Percentiles rank a stretch among this genome's conserved stretches.
These are phyloP conservation scores for Nephrocerus scutellatus DNA, from an alignment of 2,888 invertebrate species.

Conservation along the genomic window DNA sequence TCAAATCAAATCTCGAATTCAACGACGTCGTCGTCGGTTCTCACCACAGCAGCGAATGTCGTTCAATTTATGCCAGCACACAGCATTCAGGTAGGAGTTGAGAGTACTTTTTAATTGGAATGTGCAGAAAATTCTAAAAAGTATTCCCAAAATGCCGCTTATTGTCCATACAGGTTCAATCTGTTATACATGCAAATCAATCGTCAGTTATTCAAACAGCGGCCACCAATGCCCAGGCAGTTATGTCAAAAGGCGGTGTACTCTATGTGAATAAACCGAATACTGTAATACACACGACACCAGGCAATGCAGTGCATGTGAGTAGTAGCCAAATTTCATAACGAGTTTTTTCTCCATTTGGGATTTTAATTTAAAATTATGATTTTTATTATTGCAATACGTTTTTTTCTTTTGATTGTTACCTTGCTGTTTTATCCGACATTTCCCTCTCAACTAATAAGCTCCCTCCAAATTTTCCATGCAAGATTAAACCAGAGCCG, in stretches of 20 bases:
- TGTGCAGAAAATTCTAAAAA: too few relatives aligned
- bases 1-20: constrained; percentile 31
- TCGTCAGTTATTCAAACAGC: constrained; percentile 94
- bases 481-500: constrained; percentile 60
- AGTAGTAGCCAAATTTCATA: constrained; percentile 22
- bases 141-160: not conserved
- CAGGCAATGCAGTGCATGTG: constrained; percentile 63
- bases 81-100: constrained; percentile 56
- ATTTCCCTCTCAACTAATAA: constrained; percentile 16
- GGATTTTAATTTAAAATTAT: constrained; percentile 2
- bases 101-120: not conserved
- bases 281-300: constrained; percentile 84
- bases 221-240: constrained; percentile 74
- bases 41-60: constrained; percentile 64
- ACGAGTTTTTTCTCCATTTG: not conserved
- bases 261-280: constrained; percentile 84
- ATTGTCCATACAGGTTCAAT: constrained; percentile 69
- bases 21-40: constrained; percentile 39
- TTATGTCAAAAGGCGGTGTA: constrained; percentile 82
- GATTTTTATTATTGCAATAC: not conserved
- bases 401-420: constrained; percentile 4
- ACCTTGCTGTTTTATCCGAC: constrained; percentile 1
- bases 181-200: constrained; percentile 92
- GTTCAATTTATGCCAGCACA: constrained; percentile 75
- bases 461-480: constrained; percentile 43